phyloP scores from a whole-genome alignment of 2,797 vertebrate species.

The Etheostoma perlongum region DNA sequence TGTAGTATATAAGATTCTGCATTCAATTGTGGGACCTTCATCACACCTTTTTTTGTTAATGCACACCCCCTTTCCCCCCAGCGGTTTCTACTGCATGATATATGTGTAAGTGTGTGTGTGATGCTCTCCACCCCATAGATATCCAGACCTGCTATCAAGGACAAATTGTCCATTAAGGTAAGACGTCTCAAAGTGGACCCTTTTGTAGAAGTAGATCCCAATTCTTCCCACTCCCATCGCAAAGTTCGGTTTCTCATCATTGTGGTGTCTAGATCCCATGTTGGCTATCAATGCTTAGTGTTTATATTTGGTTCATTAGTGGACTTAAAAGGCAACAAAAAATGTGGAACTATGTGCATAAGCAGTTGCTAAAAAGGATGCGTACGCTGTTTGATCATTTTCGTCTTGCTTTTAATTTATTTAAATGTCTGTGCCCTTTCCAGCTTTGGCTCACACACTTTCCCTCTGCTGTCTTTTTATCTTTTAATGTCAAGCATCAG shows the following conservation, averaged over 20 bases:
- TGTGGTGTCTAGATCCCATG: slow-evolving; percentile 60
- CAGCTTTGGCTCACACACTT: slow-evolving; percentile 56
- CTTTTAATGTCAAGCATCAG: background rate
- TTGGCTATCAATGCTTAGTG: slow-evolving; percentile 50
- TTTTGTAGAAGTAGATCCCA: slow-evolving; percentile 68
- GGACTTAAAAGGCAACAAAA: slow-evolving; percentile 23
- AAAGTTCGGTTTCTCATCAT: slow-evolving; percentile 57
- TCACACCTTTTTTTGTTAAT: slow-evolving; percentile 56
- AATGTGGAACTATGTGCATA: slow-evolving; percentile 24
- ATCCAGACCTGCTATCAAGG: slow-evolving; percentile 85
- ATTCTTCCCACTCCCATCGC: slow-evolving; percentile 51
- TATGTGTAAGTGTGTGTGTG: slow-evolving; percentile 82
- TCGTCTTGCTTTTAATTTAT: slow-evolving; percentile 40
- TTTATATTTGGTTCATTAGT: slow-evolving; percentile 37
- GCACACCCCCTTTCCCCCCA: background rate
- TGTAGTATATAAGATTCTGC: background rate
- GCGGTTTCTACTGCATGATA: slow-evolving; percentile 81
- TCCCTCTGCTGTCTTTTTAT: slow-evolving; percentile 18
- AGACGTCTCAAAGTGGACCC: slow-evolving; percentile 70
- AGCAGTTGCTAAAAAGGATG: background rate
- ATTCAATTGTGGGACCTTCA: slow-evolving; percentile 40
- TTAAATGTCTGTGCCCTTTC: slow-evolving; percentile 45
- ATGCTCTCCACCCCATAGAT: slow-evolving; percentile 87
- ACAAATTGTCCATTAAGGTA: slow-evolving; percentile 88
- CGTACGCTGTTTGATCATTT: slow-evolving; percentile 9